Conservation (phyloP, 2,113 vertebrate species). For the Acinonyx jubatus region DNA sequence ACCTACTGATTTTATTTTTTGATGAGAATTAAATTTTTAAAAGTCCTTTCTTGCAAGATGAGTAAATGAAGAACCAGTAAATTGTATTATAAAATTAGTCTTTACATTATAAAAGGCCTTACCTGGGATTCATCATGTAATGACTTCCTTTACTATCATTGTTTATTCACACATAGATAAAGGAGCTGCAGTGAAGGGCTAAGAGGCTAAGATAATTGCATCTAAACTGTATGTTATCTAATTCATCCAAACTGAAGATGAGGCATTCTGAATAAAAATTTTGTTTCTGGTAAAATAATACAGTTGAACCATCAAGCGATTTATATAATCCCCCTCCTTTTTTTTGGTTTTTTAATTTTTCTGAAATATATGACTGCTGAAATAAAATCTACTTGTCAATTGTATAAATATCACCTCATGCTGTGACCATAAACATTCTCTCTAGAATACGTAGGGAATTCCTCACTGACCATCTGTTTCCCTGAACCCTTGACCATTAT, state of each 20-base stretch:
- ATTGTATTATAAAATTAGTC: background rate
- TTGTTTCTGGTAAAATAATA: background rate
- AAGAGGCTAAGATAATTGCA: background rate
- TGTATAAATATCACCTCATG: background rate
- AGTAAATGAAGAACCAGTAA: background rate
- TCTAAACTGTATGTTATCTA: background rate
- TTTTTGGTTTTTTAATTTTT: background rate
- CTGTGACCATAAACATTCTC: background rate
- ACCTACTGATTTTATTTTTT: background rate
- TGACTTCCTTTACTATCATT: constrained; percentile 18
- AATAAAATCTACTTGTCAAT: background rate
- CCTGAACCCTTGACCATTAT: fast-evolving
- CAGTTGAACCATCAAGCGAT: background rate
- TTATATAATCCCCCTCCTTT: background rate
- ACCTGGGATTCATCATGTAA: background rate
- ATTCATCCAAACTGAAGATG: background rate
- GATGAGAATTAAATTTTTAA: background rate
- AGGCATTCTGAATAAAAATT: background rate
- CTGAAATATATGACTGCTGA: background rate
- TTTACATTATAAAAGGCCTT: constrained; percentile 5
- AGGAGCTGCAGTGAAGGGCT: background rate
- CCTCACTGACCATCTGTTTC: background rate
- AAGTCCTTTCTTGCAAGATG: background rate
- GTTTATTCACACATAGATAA: background rate
- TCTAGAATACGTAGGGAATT: background rate